A percentile compares a stretch with the other conserved stretches of the same genome.
These are phyloP conservation scores for Scaeva pyrastri DNA, from an alignment of 2,888 invertebrate genomes.

Conservation along the genomic window DNA sequence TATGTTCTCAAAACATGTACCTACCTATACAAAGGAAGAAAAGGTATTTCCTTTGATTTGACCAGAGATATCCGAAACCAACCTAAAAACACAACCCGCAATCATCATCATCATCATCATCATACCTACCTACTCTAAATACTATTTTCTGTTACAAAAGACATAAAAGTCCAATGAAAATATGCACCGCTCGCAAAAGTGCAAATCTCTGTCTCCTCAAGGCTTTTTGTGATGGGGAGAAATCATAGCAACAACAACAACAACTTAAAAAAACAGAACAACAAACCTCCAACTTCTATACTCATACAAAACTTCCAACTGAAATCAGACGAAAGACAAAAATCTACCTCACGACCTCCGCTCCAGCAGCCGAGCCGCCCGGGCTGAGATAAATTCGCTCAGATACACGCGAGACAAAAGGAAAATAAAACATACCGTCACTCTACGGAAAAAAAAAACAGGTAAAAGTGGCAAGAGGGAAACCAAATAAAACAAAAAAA, in stretches of 20 bases:
- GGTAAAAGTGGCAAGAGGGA: conserved; percentile 32
- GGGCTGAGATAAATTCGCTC: conserved; percentile 53
- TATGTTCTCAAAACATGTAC: background rate
- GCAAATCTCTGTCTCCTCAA: conserved; percentile 62
- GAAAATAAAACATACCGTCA: conserved; percentile 23
- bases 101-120: conserved; percentile 67
- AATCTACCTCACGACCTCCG: conserved; percentile 66
- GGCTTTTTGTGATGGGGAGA: background rate
- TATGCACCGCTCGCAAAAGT: conserved; percentile 47
- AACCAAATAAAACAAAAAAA: conserved; percentile 43
- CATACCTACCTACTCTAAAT: conserved; percentile 58
- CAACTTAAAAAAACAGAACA: no score
- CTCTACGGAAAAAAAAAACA: conserved; percentile 26
- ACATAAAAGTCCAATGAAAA: conserved; percentile 45
- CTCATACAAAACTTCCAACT: background rate
- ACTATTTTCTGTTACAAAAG: conserved; percentile 53
- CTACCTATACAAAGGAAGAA: no score
- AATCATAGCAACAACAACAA: conserved; percentile 3
- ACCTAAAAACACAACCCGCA: conserved; percentile 50
- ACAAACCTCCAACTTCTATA: background rate
- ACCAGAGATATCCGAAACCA: conserved; percentile 8
- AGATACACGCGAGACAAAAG: conserved; percentile 63
- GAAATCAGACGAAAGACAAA: conserved; percentile 53
- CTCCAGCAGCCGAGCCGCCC: conserved; percentile 17
- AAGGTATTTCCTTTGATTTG: conserved; percentile 37